Conservation (phyloP, 1,140 invertebrate genomes). For the Meloidogyne floridensis region DNA sequence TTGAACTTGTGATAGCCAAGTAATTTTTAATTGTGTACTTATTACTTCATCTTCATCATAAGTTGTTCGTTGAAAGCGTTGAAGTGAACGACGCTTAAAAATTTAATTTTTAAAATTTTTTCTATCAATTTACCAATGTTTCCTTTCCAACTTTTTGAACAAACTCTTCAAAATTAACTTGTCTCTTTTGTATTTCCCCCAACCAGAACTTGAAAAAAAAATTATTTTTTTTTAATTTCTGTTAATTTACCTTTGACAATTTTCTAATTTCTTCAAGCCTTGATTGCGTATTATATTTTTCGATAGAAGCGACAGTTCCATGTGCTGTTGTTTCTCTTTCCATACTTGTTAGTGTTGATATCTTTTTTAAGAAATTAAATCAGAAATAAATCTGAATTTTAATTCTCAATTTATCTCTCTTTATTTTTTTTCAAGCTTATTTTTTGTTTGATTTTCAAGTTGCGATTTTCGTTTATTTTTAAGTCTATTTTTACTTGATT, state of each 20-base stretch:
- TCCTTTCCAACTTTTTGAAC: slow-evolving; percentile 60
- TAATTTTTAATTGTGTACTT: slow-evolving; percentile 54
- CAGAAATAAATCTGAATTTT: no score
- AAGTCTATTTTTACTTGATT: no score
- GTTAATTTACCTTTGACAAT: slow-evolving; percentile 49
- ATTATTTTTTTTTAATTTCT: background rate
- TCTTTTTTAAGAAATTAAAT: background rate
- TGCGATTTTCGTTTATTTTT: no score
- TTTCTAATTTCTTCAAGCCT: slow-evolving; percentile 45
- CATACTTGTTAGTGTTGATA: slow-evolving; percentile 41
- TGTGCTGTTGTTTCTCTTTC: slow-evolving; percentile 52
- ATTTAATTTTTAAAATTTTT: background rate
- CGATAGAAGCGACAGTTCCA: slow-evolving; percentile 40
- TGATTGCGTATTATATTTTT: slow-evolving; percentile 37
- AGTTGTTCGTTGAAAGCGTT: slow-evolving; percentile 60
- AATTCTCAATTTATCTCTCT: no score
- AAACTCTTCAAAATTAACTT: slow-evolving; percentile 62
- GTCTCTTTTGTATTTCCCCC: slow-evolving; percentile 6
- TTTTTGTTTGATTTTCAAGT: no score
- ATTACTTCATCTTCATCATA: slow-evolving; percentile 61
- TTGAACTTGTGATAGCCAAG: slow-evolving; percentile 65
- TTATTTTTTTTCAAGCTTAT: no score
- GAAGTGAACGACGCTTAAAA: slow-evolving; percentile 52
- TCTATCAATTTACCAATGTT: slow-evolving; percentile 6
- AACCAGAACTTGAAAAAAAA: slow-evolving; percentile 21